Evolutionary conservation across 2,113 vertebrate genomes (phyloP).

Genomic region (Pterocles orientalis): DNA sequence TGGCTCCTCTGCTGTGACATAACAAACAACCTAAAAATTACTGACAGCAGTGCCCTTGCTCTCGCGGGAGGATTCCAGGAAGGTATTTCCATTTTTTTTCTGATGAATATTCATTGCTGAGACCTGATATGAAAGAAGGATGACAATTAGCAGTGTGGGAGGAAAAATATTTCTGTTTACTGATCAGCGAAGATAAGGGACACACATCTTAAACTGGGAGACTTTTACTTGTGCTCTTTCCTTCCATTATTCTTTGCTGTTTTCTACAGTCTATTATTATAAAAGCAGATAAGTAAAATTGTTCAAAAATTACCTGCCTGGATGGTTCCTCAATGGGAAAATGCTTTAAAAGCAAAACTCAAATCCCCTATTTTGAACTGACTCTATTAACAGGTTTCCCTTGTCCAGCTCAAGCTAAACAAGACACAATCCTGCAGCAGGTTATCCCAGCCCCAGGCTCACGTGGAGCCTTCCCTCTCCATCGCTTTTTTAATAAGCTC

Average conservation of each 20-base stretch:
- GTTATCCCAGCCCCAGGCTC: no score
- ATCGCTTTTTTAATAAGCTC: background rate
- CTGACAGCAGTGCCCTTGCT: background rate
- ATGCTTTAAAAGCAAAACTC: background rate
- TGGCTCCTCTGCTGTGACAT: accelerated
- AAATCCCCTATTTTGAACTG: background rate
- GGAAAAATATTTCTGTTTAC: background rate
- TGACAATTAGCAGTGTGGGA: background rate
- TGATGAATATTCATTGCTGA: background rate
- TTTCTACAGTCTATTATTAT: background rate
- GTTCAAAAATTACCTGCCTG: background rate
- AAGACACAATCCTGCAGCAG: accelerated
- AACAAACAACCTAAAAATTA: background rate
- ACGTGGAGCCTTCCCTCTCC: background rate
- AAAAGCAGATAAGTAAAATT: background rate
- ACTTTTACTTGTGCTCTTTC: background rate
- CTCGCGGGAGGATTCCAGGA: background rate
- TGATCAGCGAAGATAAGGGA: background rate
- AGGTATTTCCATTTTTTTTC: background rate
- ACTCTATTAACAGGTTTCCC: accelerated
- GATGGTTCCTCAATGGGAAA: background rate
- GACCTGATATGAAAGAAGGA: background rate
- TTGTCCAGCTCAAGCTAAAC: background rate
- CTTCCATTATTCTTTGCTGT: background rate
- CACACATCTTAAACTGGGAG: background rate